phyloP scores from a whole-genome alignment of 2,888 invertebrate species.

The Scaptomyza reducta region DNA sequence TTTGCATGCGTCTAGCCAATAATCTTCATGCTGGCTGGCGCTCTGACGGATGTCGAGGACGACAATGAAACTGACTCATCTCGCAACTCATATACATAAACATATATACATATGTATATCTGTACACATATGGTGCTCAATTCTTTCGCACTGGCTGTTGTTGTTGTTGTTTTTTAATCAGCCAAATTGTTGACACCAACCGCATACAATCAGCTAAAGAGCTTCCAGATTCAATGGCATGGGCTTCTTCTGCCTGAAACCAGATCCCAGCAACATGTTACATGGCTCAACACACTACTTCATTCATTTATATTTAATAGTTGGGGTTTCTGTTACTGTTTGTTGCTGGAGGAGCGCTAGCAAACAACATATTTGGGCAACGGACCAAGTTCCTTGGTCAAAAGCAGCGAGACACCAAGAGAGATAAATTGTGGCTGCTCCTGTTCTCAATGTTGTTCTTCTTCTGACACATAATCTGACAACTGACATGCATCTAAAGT shows the following conservation, averaged over 20 bases:
- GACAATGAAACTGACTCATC: slow-evolving; percentile 72
- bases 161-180: slow-evolving; percentile 72
- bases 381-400: background rate
- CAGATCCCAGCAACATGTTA: slow-evolving; percentile 47
- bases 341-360: slow-evolving; percentile 6
- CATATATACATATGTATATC: no score
- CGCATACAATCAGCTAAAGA: slow-evolving; percentile 70
- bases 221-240: slow-evolving; percentile 23
- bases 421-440: slow-evolving; percentile 60
- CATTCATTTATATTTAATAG: slow-evolving; percentile 57
- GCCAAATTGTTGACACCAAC: slow-evolving; percentile 74
- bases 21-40: slow-evolving; percentile 59
- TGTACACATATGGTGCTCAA: slow-evolving; percentile 3
- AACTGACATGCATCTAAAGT: slow-evolving; percentile 66
- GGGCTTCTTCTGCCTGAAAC: no score
- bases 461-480: slow-evolving; percentile 72
- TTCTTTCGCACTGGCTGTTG: background rate
- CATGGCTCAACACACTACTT: slow-evolving; percentile 13
- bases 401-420: background rate
- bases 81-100: slow-evolving; percentile 12
- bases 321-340: slow-evolving; percentile 12
- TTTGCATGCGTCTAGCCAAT: slow-evolving; percentile 48
- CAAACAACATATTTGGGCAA: slow-evolving; percentile 13
- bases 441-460: slow-evolving; percentile 45
- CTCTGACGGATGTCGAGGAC: slow-evolving; percentile 63